Evolutionary conservation across 2,797 vertebrate species (phyloP).

Genomic region (Leptodactylus fallax): DNA sequence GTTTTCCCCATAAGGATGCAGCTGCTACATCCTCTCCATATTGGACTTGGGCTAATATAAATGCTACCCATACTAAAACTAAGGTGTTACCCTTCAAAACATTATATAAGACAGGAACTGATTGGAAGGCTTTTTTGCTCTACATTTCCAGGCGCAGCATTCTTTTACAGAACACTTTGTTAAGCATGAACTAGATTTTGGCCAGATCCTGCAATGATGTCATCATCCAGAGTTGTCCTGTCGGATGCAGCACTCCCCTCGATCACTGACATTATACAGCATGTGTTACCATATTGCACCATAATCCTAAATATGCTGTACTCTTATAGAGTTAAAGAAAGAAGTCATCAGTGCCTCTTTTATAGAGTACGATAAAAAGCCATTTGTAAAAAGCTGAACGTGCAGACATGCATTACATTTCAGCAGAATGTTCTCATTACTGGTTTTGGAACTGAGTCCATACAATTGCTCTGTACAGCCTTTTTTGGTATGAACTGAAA

Average conservation of each 20-base stretch:
- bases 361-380: neutral
- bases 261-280: neutral
- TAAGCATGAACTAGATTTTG: conserved; percentile 1
- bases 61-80: neutral
- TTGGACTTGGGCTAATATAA: neutral
- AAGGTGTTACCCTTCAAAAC: neutral
- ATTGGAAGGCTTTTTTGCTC: neutral
- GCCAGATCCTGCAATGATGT: neutral
- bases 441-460: neutral
- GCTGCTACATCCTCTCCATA: neutral
- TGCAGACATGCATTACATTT: conserved; percentile 6
- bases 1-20: neutral
- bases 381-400: neutral
- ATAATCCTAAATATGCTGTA: neutral
- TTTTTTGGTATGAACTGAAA: conserved; percentile 4
- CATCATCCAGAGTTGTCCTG: neutral
- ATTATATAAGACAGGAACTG: neutral
- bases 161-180: conserved; percentile 21
- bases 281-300: neutral
- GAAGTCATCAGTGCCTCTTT: conserved; percentile 1
- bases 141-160: neutral
- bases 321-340: neutral
- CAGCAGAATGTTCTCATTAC: conserved; percentile 12
- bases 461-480: neutral
- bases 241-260: neutral